These are phyloP conservation scores for Sebastes vulpes DNA, from an alignment of 2,797 vertebrate genomes.

Conservation along the genomic window DNA sequence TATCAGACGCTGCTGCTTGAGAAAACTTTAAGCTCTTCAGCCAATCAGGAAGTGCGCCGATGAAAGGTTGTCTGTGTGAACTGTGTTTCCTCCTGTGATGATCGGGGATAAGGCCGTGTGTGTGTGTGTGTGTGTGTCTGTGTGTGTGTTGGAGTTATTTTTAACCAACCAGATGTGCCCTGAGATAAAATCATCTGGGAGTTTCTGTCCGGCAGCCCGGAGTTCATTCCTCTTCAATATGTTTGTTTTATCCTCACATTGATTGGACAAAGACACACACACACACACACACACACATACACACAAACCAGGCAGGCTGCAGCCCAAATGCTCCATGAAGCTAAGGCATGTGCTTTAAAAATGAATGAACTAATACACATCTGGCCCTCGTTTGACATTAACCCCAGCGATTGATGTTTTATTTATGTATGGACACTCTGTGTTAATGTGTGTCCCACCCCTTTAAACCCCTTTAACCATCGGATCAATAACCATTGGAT, in stretches of 20 bases:
- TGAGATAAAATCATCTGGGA: constrained; percentile 78
- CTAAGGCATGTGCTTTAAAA: constrained; percentile 33
- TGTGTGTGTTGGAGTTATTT: constrained; percentile 72
- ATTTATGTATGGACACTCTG: constrained; percentile 57
- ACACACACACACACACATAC: neutral
- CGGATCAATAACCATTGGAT: constrained; percentile 73
- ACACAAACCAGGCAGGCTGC: constrained; percentile 22
- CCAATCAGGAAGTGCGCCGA: constrained; percentile 75
- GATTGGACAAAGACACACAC: constrained; percentile 59
- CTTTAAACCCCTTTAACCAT: constrained; percentile 62
- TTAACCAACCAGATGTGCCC: constrained; percentile 81
- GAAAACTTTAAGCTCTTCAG: constrained; percentile 52
- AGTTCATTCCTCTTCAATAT: constrained; percentile 68
- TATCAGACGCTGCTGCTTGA: constrained; percentile 53
- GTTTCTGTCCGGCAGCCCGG: constrained; percentile 64
- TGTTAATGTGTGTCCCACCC: constrained; percentile 52
- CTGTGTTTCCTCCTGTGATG: constrained; percentile 70
- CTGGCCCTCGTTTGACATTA: constrained; percentile 50
- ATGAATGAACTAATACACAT: constrained; percentile 58
- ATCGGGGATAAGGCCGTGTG: constrained; percentile 49
- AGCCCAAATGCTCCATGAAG: constrained; percentile 29
- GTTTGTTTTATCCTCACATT: constrained; percentile 79
- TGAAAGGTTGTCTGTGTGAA: constrained; percentile 72
- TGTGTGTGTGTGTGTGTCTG: constrained; percentile 30
- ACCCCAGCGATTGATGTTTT: constrained; percentile 46